Percentiles rank a stretch among this genome's conserved stretches.
Evolutionary conservation across 2,888 invertebrate genomes (phyloP).

Genomic region (Athalia circularis): DNA sequence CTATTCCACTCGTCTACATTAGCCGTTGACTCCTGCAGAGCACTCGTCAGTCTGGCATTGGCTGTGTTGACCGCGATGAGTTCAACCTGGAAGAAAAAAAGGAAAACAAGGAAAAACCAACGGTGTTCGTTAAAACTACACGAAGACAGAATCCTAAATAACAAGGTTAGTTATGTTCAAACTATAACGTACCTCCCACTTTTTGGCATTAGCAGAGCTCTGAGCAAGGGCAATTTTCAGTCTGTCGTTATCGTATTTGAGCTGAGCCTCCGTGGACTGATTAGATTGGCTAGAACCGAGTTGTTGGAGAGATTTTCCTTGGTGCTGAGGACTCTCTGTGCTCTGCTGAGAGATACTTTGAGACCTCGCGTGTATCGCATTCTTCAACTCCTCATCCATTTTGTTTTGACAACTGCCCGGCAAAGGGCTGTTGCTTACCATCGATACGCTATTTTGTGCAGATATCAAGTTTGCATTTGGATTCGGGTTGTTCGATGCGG

Average conservation of each 20-base stretch:
- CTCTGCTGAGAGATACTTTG: constrained; percentile 71
- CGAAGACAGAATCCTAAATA: background rate
- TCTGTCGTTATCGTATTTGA: constrained; percentile 97
- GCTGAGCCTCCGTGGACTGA: constrained; percentile 84
- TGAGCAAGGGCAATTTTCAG: constrained; percentile 96
- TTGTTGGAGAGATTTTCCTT: constrained; percentile 70
- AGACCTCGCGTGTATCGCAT: constrained; percentile 70
- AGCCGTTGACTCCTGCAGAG: constrained; percentile 95
- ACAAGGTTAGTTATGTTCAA: background rate
- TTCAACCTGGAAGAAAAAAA: constrained; percentile 79
- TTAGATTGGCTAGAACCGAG: constrained; percentile 64
- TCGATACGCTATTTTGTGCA: constrained; percentile 71
- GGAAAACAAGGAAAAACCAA: background rate
- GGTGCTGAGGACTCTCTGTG: constrained; percentile 82
- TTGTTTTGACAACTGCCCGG: constrained; percentile 68
- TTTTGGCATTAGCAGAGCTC: constrained; percentile 98
- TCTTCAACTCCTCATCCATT: constrained; percentile 69
- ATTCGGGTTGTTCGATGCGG: constrained; percentile 71
- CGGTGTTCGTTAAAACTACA: background rate
- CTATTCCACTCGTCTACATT: constrained; percentile 99
- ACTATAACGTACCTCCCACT: constrained; percentile 85
- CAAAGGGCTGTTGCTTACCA: constrained; percentile 71
- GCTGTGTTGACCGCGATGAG: constrained; percentile 96
- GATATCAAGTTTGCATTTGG: constrained; percentile 72
- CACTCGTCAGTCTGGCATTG: constrained; percentile 95